Evolutionary conservation across 2,797 vertebrate genomes (phyloP), one percentile per base, ranked within the genome.

Genomic region (Hoplostethus mediterraneus): DNA sequence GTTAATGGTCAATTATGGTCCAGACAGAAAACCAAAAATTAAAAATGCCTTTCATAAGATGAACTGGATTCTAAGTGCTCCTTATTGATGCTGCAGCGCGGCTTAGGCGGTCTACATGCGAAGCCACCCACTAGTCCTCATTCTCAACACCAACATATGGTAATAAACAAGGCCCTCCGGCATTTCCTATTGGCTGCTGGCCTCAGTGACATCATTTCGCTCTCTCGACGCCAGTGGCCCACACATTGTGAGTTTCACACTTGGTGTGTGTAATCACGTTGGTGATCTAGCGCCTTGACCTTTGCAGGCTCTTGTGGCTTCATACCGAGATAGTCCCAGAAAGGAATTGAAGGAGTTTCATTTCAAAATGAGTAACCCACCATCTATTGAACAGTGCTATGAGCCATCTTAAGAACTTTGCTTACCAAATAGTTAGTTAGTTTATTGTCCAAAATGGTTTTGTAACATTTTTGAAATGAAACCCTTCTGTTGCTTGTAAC

Each of bases 111-210:
- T 66, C 63, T 60, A 81, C 73, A 79, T 58, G 73, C n/a, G 52
- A 77, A 80, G 59, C 76, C 84, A 55, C 77, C 79, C 79, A 72
- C 82, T 42, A 83, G 72, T 74, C 78, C 86, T 84, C 76, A 55
- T 85, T 88, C 77, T 87, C 80, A 87, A 73, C 80, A 79, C 75
- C 60, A 90, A 88, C 91, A 93, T 93, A 91, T 91, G 89, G 90
- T 81, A 77, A 85, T 81, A 90, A 87, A 84, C 85, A 81, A 79
- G 63, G 38, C 85, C 91, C 89, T 75, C 25, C 0, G 88, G 91
- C 90, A 14, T 65, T 87, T 90, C 81, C 82, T 76, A 90, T 92
- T 90, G 90, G 90, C 85, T 86, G 76, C 63, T 59, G 78, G 77
- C 80, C 70, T 80, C 45, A 3, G 71, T 92, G 83, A 90, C 86